Evolutionary conservation across 2,888 invertebrate species (phyloP).

Genomic region (Campaea margaritaria): DNA sequence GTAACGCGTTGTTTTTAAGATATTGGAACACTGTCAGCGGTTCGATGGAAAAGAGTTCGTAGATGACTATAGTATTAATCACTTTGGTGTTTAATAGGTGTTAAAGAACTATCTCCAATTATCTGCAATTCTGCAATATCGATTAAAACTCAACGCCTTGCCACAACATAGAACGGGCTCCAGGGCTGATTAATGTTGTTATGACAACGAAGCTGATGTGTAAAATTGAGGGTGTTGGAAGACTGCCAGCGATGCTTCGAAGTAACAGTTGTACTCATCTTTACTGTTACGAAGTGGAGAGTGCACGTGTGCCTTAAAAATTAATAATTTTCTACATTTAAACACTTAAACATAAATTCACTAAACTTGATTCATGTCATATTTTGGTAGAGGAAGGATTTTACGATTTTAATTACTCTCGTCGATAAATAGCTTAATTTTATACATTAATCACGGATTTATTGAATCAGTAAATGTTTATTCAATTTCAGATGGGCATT

Average conservation of each 20-base stretch:
- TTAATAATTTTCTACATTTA: too few species aligned
- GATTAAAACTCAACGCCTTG: too few species aligned
- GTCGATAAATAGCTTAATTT: not conserved
- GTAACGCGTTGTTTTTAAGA: constrained; percentile 43
- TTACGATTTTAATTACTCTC: not conserved
- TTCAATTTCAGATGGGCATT: constrained; percentile 6
- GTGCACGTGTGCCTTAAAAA: not conserved
- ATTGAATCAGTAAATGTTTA: constrained; percentile 11
- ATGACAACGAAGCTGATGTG: constrained; percentile 34
- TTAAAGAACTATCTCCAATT: too few species aligned
- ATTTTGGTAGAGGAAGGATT: not conserved
- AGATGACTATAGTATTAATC: not conserved
- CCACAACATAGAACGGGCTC: not conserved
- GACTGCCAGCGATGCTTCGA: constrained; percentile 32
- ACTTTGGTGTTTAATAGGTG: too few species aligned
- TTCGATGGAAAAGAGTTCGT: not conserved
- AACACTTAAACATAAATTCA: too few species aligned
- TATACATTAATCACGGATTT: constrained; percentile 6
- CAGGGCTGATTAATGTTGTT: constrained; percentile 14
- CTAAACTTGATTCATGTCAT: too few species aligned
- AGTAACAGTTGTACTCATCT: constrained; percentile 5
- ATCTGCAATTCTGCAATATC: too few species aligned
- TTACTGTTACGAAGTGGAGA: constrained; percentile 1
- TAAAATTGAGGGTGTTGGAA: constrained; percentile 39
- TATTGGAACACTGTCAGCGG: constrained; percentile 52